Conservation (phyloP, 92 coral and sea anemone genomes). For the Heteractis magnifica region DNA sequence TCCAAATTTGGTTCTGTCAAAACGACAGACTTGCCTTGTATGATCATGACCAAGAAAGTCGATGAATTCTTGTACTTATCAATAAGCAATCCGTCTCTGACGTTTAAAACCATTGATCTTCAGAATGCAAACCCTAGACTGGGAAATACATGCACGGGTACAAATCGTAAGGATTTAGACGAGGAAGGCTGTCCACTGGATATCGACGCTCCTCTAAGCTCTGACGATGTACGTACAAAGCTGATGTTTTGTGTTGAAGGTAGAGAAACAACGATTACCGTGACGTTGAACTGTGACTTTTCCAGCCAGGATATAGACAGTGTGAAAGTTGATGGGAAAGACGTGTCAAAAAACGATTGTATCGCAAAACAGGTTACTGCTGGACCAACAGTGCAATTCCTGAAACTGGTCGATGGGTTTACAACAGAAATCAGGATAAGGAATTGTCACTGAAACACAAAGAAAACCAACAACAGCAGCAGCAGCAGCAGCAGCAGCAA, state of each 20-base stretch:
- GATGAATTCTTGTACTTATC: constrained; percentile 8
- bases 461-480: no score
- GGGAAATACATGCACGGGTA: not conserved
- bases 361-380: not conserved
- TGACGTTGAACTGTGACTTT: constrained; percentile 1
- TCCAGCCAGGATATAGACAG: not conserved
- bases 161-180: not conserved
- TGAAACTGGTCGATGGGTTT: constrained; percentile 3
- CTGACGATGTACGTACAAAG: constrained; percentile 9
- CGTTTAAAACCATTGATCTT: not conserved
- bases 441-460: not conserved
- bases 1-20: constrained; percentile 20
- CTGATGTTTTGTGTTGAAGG: constrained; percentile 18
- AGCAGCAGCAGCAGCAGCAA: no score
- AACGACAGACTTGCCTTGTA: constrained; percentile 9
- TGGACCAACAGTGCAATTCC: not conserved
- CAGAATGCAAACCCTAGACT: not conserved
- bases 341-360: not conserved
- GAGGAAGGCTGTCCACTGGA: not conserved
- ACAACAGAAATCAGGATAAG: constrained; percentile 19
- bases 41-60: constrained; percentile 28
- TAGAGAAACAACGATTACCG: not conserved
- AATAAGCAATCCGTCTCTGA: constrained; percentile 24
- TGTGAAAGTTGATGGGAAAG: constrained; percentile 14
- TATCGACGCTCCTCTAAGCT: not conserved